These are phyloP conservation scores for Calliphora vomitoria DNA, from an alignment of 2,888 invertebrate genomes.

Conservation along the genomic window DNA sequence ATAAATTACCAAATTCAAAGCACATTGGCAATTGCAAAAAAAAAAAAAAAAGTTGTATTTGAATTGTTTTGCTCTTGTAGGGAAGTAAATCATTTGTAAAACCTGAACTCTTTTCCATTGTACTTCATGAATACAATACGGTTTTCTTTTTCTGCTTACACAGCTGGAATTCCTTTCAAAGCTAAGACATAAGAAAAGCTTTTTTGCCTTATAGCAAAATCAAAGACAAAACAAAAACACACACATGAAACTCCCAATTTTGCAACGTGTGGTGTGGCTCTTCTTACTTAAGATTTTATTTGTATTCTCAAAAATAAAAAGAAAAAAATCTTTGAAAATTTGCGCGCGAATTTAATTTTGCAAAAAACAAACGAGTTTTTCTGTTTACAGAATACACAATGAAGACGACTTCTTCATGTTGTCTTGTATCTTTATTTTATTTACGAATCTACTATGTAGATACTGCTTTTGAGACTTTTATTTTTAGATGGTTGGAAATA, in stretches of 20 bases:
- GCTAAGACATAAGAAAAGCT: conserved; percentile 35
- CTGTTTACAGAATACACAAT: conserved; percentile 24
- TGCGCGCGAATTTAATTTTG: conserved; percentile 60
- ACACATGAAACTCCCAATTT: conserved; percentile 53
- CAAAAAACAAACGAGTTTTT: conserved; percentile 50
- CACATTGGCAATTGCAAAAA: conserved; percentile 50
- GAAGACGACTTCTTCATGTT: neutral
- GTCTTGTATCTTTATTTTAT: conserved; percentile 37
- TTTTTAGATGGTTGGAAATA: neutral
- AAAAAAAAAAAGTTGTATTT: conserved; percentile 36
- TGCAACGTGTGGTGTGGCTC: conserved; percentile 23
- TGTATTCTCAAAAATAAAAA: conserved; percentile 21
- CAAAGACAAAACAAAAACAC: conserved; percentile 31
- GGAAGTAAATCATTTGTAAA: conserved; percentile 73
- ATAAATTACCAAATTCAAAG: conserved; percentile 46
- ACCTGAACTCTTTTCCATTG: conserved; percentile 67
- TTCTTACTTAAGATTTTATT: conserved; percentile 11
- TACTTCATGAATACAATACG: conserved; percentile 27
- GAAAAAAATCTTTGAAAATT: conserved; percentile 17
- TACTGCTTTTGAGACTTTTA: neutral
- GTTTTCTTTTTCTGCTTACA: conserved; percentile 45
- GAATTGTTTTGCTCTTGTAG: conserved; percentile 53
- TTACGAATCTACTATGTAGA: neutral
- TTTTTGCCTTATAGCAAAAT: conserved; percentile 11
- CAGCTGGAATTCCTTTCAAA: conserved; percentile 71